These are phyloP conservation scores for Sebastes fasciatus DNA, from an alignment of 2,113 vertebrate species.

Conservation along the genomic window DNA sequence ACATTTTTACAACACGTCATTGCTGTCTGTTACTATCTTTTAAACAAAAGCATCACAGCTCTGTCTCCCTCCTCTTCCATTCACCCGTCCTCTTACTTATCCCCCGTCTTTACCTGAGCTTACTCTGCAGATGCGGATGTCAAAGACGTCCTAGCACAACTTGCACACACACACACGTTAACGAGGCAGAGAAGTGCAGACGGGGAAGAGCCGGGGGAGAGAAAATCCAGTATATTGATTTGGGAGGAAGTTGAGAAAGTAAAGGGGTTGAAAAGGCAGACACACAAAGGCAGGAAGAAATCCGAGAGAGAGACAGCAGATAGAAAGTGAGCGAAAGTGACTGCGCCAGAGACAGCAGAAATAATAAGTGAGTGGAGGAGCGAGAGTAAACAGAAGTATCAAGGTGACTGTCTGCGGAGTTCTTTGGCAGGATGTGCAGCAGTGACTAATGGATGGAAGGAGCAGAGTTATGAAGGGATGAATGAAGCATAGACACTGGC, in stretches of 20 bases:
- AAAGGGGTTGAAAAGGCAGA: conserved; percentile 38
- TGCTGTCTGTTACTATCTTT: conserved; percentile 2
- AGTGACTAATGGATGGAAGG: neutral
- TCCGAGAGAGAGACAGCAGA: conserved; percentile 31
- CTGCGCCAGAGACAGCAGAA: conserved; percentile 6
- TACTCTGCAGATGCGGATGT: conserved; percentile 34
- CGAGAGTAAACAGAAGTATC: conserved; percentile 35
- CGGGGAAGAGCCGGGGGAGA: conserved; percentile 31
- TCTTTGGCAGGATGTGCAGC: neutral
- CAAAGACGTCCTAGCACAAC: conserved; percentile 17
- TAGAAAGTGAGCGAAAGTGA: conserved; percentile 9
- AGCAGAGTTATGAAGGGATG: neutral
- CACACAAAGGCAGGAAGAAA: conserved; percentile 27
- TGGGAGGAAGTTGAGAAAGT: conserved; percentile 58
- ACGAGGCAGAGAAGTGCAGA: conserved; percentile 43
- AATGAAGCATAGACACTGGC: conserved; percentile 8
- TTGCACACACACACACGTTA: conserved; percentile 25
- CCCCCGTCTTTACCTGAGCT: conserved; percentile 17
- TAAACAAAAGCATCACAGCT: neutral
- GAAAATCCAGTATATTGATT: conserved; percentile 68
- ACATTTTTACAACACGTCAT: neutral
- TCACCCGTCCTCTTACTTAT: conserved; percentile 16
- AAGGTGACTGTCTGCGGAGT: conserved; percentile 46
- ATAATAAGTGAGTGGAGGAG: conserved; percentile 15
- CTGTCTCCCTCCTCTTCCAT: conserved; percentile 1